These are phyloP conservation scores for Zaprionus capensis DNA, from an alignment of 1,140 invertebrate genomes.

Conservation along the genomic window DNA sequence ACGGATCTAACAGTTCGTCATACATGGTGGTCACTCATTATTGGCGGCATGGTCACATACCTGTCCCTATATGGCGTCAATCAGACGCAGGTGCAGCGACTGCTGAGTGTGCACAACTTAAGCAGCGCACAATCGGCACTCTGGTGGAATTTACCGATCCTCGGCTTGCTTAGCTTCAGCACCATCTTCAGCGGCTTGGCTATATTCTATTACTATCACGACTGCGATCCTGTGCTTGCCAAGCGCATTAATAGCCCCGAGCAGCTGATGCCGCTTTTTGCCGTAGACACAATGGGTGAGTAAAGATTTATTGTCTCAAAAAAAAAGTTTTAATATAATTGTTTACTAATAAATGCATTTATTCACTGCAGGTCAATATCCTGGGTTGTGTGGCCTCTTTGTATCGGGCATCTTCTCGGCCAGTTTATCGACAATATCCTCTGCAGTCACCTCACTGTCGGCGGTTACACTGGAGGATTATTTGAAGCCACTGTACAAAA, in stretches of 20 bases:
- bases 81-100: constrained; percentile 94
- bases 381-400: constrained; percentile 93
- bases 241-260: constrained; percentile 86
- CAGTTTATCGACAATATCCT: constrained; percentile 92
- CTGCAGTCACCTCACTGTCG: constrained; percentile 92
- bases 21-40: constrained; percentile 89
- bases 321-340: not conserved
- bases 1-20: constrained; percentile 90
- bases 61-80: constrained; percentile 92
- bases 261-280: constrained; percentile 90
- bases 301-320: not conserved
- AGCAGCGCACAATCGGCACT: constrained; percentile 88
- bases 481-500: constrained; percentile 86
- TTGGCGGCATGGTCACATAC: constrained; percentile 91
- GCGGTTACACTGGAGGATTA: constrained; percentile 94
- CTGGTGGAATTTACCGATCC: constrained; percentile 90
- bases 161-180: constrained; percentile 87
- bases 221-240: constrained; percentile 89
- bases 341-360: not conserved
- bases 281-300: constrained; percentile 89
- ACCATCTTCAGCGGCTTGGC: constrained; percentile 92
- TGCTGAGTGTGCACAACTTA: constrained; percentile 90
- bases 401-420: constrained; percentile 93
- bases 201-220: constrained; percentile 90
- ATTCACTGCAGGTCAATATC: constrained; percentile 84